Evolutionary conservation across 2,797 vertebrate genomes (phyloP).

Genomic region (Antennarius maculatus): DNA sequence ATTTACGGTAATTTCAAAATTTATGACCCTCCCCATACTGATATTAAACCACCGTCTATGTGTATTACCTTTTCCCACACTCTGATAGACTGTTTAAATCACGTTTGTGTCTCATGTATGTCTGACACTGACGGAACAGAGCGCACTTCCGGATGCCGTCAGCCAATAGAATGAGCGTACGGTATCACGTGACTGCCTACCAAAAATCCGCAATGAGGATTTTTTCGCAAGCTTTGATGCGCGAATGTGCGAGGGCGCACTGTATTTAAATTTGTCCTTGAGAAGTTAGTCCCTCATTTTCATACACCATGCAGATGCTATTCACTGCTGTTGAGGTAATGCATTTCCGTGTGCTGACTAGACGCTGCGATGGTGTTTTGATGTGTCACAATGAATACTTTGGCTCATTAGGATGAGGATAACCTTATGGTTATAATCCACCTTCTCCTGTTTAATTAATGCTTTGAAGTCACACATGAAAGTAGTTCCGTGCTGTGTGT

Average conservation of each 20-base stretch:
- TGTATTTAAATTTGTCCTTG: constrained; percentile 47
- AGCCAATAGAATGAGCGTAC: too few relatives aligned
- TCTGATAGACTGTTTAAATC: too few relatives aligned
- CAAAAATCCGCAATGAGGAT: constrained; percentile 5
- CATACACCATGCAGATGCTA: constrained; percentile 31
- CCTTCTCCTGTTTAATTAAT: constrained; percentile 71
- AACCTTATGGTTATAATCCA: constrained; percentile 69
- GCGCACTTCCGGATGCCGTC: too few relatives aligned
- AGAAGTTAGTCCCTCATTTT: constrained; percentile 51
- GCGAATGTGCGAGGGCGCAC: not conserved
- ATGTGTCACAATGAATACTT: constrained; percentile 69
- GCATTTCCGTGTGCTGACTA: constrained; percentile 46
- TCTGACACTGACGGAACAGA: too few relatives aligned
- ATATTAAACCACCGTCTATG: too few relatives aligned
- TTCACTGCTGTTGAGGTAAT: constrained; percentile 58
- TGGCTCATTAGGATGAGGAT: constrained; percentile 61
- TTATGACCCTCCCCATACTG: too few relatives aligned
- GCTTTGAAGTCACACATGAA: constrained; percentile 78
- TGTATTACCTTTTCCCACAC: too few relatives aligned
- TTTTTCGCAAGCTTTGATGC: too few relatives aligned
- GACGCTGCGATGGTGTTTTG: constrained; percentile 62
- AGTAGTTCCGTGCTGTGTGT: constrained; percentile 37
- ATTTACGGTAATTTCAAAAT: too few relatives aligned
- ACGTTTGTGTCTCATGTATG: too few relatives aligned
- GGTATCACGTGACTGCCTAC: too few relatives aligned